These are phyloP conservation scores for Ophion costatus DNA, from an alignment of 2,888 invertebrate species.

Conservation along the genomic window DNA sequence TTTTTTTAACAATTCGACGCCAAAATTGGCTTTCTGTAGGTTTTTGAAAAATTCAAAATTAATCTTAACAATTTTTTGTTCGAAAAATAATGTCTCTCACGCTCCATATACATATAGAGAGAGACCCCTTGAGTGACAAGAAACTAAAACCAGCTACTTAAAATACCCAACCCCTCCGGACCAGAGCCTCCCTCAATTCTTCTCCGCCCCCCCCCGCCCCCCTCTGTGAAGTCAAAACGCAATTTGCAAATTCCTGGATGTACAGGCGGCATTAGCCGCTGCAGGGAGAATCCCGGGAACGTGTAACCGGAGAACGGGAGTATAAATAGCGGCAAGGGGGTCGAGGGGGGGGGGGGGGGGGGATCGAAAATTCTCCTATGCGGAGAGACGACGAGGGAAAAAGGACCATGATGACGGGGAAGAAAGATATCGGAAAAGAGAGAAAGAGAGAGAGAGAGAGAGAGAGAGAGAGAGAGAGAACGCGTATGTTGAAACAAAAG, in stretches of 20 bases:
- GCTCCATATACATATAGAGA: no score
- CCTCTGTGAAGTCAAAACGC: conserved; percentile 53
- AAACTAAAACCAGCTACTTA: conserved; percentile 34
- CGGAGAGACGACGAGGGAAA: no score
- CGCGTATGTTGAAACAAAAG: conserved; percentile 23
- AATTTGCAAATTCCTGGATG: conserved; percentile 56
- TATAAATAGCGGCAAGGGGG: background rate
- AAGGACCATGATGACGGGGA: background rate
- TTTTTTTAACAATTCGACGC: no score
- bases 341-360: background rate
- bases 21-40: no score
- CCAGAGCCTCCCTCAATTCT: conserved; percentile 28
- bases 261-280: conserved; percentile 25
- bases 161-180: conserved; percentile 17
- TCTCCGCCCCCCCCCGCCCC: conserved; percentile 9
- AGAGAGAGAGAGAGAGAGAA: conserved; percentile 23
- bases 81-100: no score
- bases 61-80: no score
- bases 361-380: no score
- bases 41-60: no score
- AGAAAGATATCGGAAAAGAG: background rate
- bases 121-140: background rate
- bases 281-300: background rate
- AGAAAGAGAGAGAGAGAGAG: background rate
- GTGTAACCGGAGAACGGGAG: background rate